Base-by-base conservation (phyloP, 2,113 vertebrate species). In the Scatophagus argus region DNA sequence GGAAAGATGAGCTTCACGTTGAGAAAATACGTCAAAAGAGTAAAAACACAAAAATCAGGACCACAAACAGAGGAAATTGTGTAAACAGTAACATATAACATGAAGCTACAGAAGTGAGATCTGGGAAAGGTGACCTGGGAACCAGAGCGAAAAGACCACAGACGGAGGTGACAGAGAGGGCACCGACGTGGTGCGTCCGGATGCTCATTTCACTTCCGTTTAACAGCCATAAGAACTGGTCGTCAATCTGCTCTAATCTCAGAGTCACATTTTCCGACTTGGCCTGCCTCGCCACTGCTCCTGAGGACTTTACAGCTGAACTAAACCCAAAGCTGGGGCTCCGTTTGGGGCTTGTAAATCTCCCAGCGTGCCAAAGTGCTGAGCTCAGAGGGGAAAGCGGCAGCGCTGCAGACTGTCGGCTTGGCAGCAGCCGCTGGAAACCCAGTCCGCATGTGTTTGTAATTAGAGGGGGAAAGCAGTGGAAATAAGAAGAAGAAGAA, bases 401-500 rank as follows among this genome's bases (percentile, higher is more conserved):
- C 68, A 76, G 81, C 68, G 81, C 85, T 75, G 73, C 82, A 92
- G 87, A 79, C 92, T 64, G 89, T 25, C 38, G 80, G 74, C 71
- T 93, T 95, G 95, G 93, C 93, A 94, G 62, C 60, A 46, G 86
- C 59, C 43, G 93, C 10, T 94, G 96, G 97, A 93, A 94, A 91
- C 89, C 90, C 82, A 7, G 56, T 80, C 84, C 93, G 84, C 93
- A 95, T 94, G 92, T 95, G 95, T 92, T 95, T 94, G 86, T 76
- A 88, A 94, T 95, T 93, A 94, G 69, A 66, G 59, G 67, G 61
- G 63, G 55, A 70, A 69, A 67, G 52, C 34, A 63, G 38, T 16
- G 52, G 69, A 83, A 82, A 84, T 59, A 89, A 38, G 62, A 38
- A 29, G 71, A 67, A 44, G 65, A 44, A 4, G 61, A 43, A 38